Base-by-base conservation (phyloP, 2,797 vertebrate genomes). In the Fratercula arctica region DNA sequence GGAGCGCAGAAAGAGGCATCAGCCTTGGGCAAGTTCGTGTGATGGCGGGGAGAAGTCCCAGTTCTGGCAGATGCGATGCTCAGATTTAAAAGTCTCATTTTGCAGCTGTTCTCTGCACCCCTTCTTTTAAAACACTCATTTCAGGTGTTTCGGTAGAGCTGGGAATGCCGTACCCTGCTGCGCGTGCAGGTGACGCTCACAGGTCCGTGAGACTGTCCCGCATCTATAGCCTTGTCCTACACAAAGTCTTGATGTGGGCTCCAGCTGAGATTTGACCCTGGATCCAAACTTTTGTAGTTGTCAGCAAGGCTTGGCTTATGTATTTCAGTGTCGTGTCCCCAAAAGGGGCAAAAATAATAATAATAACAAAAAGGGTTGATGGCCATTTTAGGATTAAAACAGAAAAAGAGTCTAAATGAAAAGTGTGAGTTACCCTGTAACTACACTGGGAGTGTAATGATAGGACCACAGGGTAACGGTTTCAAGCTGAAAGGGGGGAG, bases 291-390 rank as follows among this genome's bases (percentile, higher is more conserved):
- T 33, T 1, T 11, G 3, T 11, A 66, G 15, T 13, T 24, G 41
- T 73, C 56, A 59, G 83, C 39, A 18, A 56, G 43, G 18, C 5
- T 64, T 84, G 33, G 12, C 21, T 88, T 61, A 4, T 10, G 9
- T 5, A 16, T 80, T 91, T 87, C 57, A 29, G 7, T 25, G 23
- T 28, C 35, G 20, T 0, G 0, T n/a, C 21, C 53, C 1, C 0
- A 35, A 69, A 76, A 48, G 16, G 11, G 39, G 19, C 12, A 39
- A 39, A 37, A 26, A 43, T n/a, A 15, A 35, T 10, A 31, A 33
- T 12, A 48, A 56, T 41, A 41, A 31, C 25, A 48, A 9, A 63
- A 10, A 9, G 16, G 1, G 1, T 4, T 25, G 25, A 10, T 74
- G 56, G 5, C 9, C 67, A 11, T 43, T 53, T 81, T 72, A 6